Evolutionary conservation across 1,140 invertebrate genomes (phyloP), one percentile per base, ranked within the genome.

Genomic region (Cryptotermes secundus): DNA sequence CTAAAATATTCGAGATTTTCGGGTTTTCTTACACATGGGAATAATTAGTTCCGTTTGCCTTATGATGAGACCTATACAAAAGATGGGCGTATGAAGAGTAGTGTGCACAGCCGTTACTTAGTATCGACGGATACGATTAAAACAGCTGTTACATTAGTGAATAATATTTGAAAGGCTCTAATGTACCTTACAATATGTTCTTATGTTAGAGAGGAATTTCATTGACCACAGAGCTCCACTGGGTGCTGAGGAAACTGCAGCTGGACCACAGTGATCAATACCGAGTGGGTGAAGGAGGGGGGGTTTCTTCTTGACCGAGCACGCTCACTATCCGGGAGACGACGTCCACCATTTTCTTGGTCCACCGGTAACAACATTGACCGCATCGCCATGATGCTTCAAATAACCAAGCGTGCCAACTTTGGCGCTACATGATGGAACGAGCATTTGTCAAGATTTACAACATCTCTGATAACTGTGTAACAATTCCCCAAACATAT

Each of bases 251-350:
- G 59, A 72, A 12, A 26, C 26, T 65, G 59, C 16, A 49, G 35
- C 35, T 45, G 80, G 38, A 81, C 35, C 80, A 34, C 34, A 0
- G 38, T 45, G 38, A 81, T 38, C 80, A 81, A 81, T 81, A 81
- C 31, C 6, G 81, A 34, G 81, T 19, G 31, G 80, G 80, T 34
- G 80, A 6, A 34, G 80, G 80, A 34, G 80, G 81, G 36, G 34
- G 35, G 81, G 81, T 26, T 35, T 81, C 80, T 38, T 81, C 80
- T 81, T 81, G 80, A 36, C 3, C 34, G 80, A 19, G 80, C 80
- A 81, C 26, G 42, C 80, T 81, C 80, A 34, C 34, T 81, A 31
- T 16, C 80, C 34, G 35, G 80, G 2, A 72, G 59, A 72, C 26
- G 53, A 72, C 31, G 59, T 72, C 59, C 59, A 72, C 59, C 59